These are phyloP conservation scores for Monoplex corrugatus DNA, from an alignment of 2,888 invertebrate genomes.

Conservation along the genomic window DNA sequence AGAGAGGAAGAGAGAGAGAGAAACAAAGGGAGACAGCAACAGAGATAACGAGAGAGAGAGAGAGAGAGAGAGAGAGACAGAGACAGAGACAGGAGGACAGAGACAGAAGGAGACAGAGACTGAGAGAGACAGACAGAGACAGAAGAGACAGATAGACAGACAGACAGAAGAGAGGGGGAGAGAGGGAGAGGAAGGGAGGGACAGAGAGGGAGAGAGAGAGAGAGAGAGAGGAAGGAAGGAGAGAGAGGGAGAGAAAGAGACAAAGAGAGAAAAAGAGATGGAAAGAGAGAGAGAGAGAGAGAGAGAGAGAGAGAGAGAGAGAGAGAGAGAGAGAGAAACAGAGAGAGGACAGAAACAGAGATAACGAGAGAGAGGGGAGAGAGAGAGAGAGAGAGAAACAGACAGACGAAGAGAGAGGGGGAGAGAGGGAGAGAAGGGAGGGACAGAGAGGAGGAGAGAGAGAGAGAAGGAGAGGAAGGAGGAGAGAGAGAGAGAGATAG, in stretches of 20 bases:
- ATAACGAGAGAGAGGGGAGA: no score
- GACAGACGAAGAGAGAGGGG: background rate
- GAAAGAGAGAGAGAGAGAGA: background rate
- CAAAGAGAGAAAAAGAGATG: background rate
- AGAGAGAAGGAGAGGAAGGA: background rate
- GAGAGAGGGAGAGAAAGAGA: background rate
- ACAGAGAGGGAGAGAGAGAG: background rate
- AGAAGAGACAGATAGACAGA: no score
- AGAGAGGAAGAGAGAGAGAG: conserved; percentile 34
- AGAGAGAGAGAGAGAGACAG: conserved; percentile 32
- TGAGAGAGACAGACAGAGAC: background rate
- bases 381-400: background rate
- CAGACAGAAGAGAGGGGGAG: background rate
- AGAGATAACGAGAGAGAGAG: no score
- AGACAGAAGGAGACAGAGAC: background rate
- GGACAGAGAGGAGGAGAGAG: background rate
- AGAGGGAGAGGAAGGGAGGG: background rate
- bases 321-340: background rate
- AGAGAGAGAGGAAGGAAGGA: background rate
- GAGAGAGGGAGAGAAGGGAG: background rate
- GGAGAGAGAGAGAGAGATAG: background rate
- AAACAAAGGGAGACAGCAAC: no score
- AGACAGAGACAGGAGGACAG: background rate
- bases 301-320: background rate
- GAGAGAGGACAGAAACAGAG: background rate